Evolutionary conservation across 2,888 invertebrate species (phyloP).

Genomic region (Empis stercorea): DNA sequence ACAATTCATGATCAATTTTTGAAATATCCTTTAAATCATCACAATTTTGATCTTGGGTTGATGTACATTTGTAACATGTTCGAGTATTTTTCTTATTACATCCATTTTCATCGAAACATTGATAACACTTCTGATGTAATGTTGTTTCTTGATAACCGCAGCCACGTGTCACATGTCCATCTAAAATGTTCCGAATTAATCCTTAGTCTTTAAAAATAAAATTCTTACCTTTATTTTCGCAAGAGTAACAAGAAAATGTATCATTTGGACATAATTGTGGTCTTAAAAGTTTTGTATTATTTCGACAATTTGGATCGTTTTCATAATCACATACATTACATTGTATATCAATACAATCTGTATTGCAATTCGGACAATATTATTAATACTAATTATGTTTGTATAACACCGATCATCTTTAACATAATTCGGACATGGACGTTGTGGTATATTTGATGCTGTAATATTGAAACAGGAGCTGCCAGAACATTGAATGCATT

Average conservation of each 20-base stretch:
- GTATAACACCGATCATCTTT: conserved; percentile 25
- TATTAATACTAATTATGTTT: conserved; percentile 20
- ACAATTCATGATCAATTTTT: conserved; percentile 17
- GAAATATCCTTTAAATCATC: conserved; percentile 13
- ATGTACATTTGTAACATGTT: conserved; percentile 26
- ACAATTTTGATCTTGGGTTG: conserved; percentile 21
- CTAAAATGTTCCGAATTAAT: conserved; percentile 9
- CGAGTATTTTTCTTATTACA: conserved; percentile 24
- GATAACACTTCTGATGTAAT: conserved; percentile 18
- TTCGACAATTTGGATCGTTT: conserved; percentile 19
- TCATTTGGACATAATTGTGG: conserved; percentile 17
- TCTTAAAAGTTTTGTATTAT: conserved; percentile 13
- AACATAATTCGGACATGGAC: conserved; percentile 24
- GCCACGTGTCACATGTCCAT: conserved; percentile 22
- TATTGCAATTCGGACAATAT: conserved; percentile 24
- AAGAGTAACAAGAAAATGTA: conserved; percentile 24
- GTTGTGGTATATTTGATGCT: conserved; percentile 12
- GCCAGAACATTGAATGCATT: conserved; percentile 27
- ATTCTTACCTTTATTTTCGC: conserved; percentile 22
- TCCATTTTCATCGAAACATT: conserved; percentile 21
- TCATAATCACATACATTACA: conserved; percentile 24
- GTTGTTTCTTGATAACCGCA: conserved; percentile 18
- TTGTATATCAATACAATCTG: conserved; percentile 20
- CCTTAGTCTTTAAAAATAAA: not conserved
- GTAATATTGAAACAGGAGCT: conserved; percentile 21